phyloP scores from a whole-genome alignment of 1,140 invertebrate genomes.

The Eumaeus atala region DNA sequence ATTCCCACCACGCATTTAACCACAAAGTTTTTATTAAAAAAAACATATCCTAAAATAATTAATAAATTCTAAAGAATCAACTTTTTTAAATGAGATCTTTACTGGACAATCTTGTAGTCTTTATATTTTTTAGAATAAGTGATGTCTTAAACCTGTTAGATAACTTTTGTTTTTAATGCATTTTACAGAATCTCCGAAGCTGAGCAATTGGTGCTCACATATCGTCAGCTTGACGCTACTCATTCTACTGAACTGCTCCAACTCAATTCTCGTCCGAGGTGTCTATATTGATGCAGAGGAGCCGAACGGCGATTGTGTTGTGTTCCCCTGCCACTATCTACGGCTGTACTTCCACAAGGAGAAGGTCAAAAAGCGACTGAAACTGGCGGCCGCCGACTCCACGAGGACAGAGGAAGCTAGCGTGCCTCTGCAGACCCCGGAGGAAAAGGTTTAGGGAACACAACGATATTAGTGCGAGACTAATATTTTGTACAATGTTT shows the following conservation, averaged over 20 bases:
- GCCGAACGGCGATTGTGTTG: slow-evolving; percentile 84
- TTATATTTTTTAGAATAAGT: too few relatives aligned
- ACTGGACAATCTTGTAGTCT: too few relatives aligned
- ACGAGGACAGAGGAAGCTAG: slow-evolving; percentile 51
- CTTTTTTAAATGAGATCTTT: too few relatives aligned
- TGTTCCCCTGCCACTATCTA: slow-evolving; percentile 87
- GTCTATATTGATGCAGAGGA: slow-evolving; percentile 90
- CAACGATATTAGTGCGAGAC: slow-evolving; percentile 1
- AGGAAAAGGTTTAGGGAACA: slow-evolving; percentile 50
- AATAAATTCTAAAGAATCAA: too few relatives aligned
- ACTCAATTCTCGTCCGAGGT: slow-evolving; percentile 87
- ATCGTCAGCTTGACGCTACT: slow-evolving; percentile 82
- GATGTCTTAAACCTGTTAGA: background rate
- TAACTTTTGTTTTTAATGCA: background rate
- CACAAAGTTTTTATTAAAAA: too few relatives aligned
- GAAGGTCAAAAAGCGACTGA: slow-evolving; percentile 75
- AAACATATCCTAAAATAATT: too few relatives aligned
- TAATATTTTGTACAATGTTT: slow-evolving; percentile 13
- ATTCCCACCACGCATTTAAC: too few relatives aligned
- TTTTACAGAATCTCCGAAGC: slow-evolving; percentile 76
- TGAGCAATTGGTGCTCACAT: slow-evolving; percentile 87
- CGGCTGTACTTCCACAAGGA: slow-evolving; percentile 83
- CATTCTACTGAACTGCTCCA: slow-evolving; percentile 87
- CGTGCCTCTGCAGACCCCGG: slow-evolving; percentile 51
- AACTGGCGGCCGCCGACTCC: slow-evolving; percentile 32